Percentiles rank a stretch among this genome's conserved stretches.
Evolutionary conservation across 2,888 invertebrate species (phyloP).

Genomic region (Drosophila villosipedis): DNA sequence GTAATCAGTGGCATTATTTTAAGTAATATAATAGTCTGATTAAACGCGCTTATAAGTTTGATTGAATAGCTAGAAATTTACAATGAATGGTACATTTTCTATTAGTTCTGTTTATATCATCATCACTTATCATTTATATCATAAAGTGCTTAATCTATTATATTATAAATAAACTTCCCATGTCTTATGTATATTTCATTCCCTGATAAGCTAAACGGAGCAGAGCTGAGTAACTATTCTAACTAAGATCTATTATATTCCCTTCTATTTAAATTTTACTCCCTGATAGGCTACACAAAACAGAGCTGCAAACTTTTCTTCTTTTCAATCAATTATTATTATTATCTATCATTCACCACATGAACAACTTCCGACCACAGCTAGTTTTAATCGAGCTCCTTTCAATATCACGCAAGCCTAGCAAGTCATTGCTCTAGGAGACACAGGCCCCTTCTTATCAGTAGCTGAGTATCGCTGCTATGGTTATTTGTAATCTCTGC

Average conservation of each 20-base stretch:
- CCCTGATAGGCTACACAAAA: neutral
- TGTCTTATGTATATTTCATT: neutral
- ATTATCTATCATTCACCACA: neutral
- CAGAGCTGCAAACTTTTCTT: neutral
- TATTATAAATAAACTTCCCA: neutral
- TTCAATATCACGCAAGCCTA: constrained; percentile 3
- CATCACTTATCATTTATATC: neutral
- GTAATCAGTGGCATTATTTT: neutral
- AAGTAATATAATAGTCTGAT: neutral
- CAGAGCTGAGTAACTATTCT: neutral
- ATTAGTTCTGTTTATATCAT: neutral
- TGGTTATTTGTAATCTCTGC: constrained; percentile 23
- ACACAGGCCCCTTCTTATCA: constrained; percentile 23
- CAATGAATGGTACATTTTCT: neutral
- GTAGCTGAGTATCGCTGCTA: constrained; percentile 6
- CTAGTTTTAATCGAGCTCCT: constrained; percentile 19
- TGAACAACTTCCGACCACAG: neutral
- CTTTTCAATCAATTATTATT: too few species aligned
- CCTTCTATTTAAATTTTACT: neutral
- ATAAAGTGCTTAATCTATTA: neutral
- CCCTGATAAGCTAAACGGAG: neutral
- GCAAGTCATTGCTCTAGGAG: constrained; percentile 28
- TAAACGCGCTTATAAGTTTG: neutral
- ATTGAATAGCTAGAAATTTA: neutral
- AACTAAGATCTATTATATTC: neutral